Evolutionary conservation across 2,797 vertebrate species (phyloP).

Genomic region (Craterocephalus amniculus): DNA sequence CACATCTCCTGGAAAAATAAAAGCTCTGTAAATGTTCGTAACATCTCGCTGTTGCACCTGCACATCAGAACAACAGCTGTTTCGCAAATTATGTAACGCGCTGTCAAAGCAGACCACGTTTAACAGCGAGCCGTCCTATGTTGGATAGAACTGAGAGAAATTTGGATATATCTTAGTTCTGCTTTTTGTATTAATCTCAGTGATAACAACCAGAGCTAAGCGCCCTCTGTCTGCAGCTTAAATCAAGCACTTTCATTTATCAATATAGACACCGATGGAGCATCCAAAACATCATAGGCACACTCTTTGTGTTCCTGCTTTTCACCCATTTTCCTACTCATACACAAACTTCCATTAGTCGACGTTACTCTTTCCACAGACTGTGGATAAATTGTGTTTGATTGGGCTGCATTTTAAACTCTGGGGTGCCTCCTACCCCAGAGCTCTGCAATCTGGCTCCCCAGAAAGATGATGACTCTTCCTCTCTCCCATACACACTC

Average conservation of each 20-base stretch:
- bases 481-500: conserved; percentile 35
- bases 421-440: conserved; percentile 59
- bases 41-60: background rate
- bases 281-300: conserved; percentile 41
- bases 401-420: conserved; percentile 69
- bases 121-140: conserved; percentile 26
- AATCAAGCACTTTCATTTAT: conserved; percentile 63
- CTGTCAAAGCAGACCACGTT: conserved; percentile 21
- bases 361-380: conserved; percentile 40
- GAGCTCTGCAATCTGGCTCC: conserved; percentile 69
- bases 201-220: conserved; percentile 45
- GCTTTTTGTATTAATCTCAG: conserved; percentile 59
- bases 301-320: background rate
- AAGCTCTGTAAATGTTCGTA: conserved; percentile 12
- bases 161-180: conserved; percentile 54
- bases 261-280: conserved; percentile 44
- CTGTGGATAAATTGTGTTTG: conserved; percentile 69
- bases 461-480: conserved; percentile 66
- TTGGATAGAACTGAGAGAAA: conserved; percentile 44
- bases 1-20: background rate
- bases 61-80: background rate
- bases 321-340: background rate
- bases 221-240: conserved; percentile 47
- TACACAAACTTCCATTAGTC: conserved; percentile 9
- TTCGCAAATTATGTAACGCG: conserved; percentile 14